Evolutionary conservation across 1,140 invertebrate species (phyloP).

Genomic region (Phymorhynchus buccinoides): DNA sequence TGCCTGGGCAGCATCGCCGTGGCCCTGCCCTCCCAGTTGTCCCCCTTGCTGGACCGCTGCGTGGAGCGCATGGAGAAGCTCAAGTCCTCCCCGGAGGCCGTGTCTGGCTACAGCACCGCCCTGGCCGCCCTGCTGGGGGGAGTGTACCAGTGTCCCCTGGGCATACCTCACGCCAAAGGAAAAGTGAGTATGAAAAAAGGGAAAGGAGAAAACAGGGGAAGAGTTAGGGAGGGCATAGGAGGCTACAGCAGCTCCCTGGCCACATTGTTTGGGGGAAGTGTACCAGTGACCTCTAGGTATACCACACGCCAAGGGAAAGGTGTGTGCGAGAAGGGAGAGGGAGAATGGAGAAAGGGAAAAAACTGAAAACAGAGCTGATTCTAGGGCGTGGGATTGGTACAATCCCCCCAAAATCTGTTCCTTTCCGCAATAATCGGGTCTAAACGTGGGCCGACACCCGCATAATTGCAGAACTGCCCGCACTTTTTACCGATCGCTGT

Average conservation of each 20-base stretch:
- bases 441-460: too few relatives aligned
- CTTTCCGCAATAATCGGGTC: too few relatives aligned
- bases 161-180: slow-evolving; percentile 94
- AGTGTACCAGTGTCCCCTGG: slow-evolving; percentile 90
- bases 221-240: neutral
- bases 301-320: too few relatives aligned
- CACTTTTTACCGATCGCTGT: too few relatives aligned
- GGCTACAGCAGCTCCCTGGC: too few relatives aligned
- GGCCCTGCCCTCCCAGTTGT: slow-evolving; percentile 93
- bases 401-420: too few relatives aligned
- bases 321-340: too few relatives aligned
- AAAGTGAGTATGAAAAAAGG: slow-evolving; percentile 78
- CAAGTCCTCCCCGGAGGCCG: slow-evolving; percentile 92
- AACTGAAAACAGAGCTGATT: too few relatives aligned
- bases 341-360: too few relatives aligned
- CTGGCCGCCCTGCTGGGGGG: slow-evolving; percentile 93
- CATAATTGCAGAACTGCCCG: too few relatives aligned
- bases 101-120: slow-evolving; percentile 94
- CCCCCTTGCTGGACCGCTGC: slow-evolving; percentile 88
- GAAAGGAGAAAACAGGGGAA: neutral
- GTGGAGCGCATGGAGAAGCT: slow-evolving; percentile 75
- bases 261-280: neutral
- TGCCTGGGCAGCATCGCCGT: slow-evolving; percentile 92
- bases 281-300: neutral
- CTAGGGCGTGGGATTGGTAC: too few relatives aligned